Evolutionary conservation across 2,888 invertebrate species (phyloP).

Genomic region (Creontiades dilutus): DNA sequence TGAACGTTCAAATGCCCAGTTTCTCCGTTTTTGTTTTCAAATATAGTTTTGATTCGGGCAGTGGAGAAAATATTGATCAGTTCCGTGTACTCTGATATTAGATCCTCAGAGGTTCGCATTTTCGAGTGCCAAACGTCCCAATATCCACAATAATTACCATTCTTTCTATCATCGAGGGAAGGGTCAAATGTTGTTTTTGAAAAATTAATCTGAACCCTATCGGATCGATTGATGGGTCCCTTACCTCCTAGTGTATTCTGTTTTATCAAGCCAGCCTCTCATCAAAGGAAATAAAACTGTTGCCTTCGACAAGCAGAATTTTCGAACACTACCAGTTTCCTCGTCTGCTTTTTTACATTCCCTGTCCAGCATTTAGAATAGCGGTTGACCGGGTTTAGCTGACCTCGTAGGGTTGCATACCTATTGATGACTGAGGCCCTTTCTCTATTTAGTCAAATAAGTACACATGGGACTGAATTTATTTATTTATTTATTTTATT

Average conservation of each 20-base stretch:
- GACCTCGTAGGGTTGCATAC: neutral
- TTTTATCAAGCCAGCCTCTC: neutral
- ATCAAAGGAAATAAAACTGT: neutral
- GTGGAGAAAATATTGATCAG: no score
- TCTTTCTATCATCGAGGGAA: neutral
- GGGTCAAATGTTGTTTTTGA: slow-evolving; percentile 7
- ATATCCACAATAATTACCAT: neutral
- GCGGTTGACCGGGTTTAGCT: neutral
- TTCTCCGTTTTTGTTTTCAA: no score
- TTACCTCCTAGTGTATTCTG: neutral
- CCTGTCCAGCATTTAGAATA: neutral
- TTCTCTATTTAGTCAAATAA: no score
- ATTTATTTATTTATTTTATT: no score
- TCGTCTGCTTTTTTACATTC: neutral
- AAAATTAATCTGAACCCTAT: neutral
- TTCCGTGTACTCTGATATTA: no score
- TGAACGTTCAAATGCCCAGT: no score
- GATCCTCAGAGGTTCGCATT: no score
- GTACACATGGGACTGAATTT: no score
- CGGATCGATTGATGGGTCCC: neutral
- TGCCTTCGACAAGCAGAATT: neutral
- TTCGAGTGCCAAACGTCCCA: neutral
- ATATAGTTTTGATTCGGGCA: no score
- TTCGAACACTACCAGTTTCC: neutral
- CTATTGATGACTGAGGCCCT: neutral